A percentile compares a stretch with the other conserved stretches of the same genome.
phyloP scores from a whole-genome alignment of 2,888 invertebrate species.

The Lathronympha strigana region DNA sequence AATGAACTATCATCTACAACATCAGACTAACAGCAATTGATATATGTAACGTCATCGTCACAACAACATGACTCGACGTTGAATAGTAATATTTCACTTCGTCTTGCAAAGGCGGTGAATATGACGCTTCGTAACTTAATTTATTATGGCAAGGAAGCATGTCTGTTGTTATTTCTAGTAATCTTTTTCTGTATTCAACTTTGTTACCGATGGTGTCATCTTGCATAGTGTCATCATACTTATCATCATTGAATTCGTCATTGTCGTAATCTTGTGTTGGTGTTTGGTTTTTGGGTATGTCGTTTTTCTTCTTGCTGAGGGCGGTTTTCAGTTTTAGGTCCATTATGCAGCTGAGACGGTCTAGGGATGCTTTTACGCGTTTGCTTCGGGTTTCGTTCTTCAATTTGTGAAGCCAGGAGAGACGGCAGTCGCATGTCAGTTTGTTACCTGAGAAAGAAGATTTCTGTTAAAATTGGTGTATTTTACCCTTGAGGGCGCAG shows the following conservation, averaged over 20 bases:
- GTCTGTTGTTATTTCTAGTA: constrained; percentile 70
- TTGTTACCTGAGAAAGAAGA: constrained; percentile 87
- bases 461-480: constrained; percentile 9
- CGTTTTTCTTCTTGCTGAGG: constrained; percentile 53
- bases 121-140: constrained; percentile 68
- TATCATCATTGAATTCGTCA: constrained; percentile 66
- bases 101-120: constrained; percentile 75
- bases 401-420: constrained; percentile 90
- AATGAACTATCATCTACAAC: constrained; percentile 49
- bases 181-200: constrained; percentile 66
- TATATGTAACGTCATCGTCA: constrained; percentile 50
- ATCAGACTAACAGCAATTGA: constrained; percentile 51
- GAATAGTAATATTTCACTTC: constrained; percentile 78
- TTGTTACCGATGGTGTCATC: constrained; percentile 70
- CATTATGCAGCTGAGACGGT: constrained; percentile 88
- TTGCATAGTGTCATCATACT: constrained; percentile 74
- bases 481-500: too few relatives aligned
- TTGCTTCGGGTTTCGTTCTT: constrained; percentile 89
- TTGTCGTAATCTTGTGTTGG: constrained; percentile 65
- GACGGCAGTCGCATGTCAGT: constrained; percentile 91
- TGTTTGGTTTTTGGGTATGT: constrained; percentile 49
- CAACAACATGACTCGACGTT: constrained; percentile 55
- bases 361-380: constrained; percentile 86
- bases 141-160: constrained; percentile 73
- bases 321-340: constrained; percentile 71